Evolutionary conservation across 2,888 invertebrate species (phyloP).

Genomic region (Apodemia duryi): DNA sequence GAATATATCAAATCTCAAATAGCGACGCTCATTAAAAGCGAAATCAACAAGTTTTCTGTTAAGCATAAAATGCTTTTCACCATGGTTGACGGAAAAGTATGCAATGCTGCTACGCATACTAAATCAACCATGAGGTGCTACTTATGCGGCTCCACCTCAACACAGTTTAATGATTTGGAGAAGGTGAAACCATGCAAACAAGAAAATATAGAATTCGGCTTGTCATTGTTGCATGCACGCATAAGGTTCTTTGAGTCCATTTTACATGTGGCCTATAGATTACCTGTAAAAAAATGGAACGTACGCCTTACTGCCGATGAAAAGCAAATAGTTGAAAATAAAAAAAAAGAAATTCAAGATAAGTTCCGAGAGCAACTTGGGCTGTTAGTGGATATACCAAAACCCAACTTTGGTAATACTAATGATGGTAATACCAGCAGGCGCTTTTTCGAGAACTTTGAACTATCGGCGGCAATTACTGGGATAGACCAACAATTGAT

Average conservation of each 20-base stretch:
- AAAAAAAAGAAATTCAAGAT: constrained; percentile 30
- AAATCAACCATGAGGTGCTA: constrained; percentile 40
- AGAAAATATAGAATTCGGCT: constrained; percentile 28
- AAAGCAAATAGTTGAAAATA: constrained; percentile 1
- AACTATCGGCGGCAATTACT: constrained; percentile 35
- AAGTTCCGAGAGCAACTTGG: constrained; percentile 31
- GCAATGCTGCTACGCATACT: constrained; percentile 39
- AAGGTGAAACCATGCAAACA: constrained; percentile 22
- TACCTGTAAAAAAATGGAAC: constrained; percentile 30
- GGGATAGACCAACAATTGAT: constrained; percentile 26
- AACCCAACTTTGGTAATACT: constrained; percentile 36
- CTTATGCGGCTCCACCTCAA: constrained; percentile 39
- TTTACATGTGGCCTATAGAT: constrained; percentile 41
- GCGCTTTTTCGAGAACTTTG: constrained; percentile 33
- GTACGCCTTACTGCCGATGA: constrained; percentile 25
- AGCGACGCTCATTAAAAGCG: neutral
- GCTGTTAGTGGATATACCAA: constrained; percentile 34
- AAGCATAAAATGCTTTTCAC: constrained; percentile 31
- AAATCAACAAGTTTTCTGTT: constrained; percentile 28
- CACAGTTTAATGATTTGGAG: constrained; percentile 38
- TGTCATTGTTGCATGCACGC: constrained; percentile 35
- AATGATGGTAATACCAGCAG: constrained; percentile 40
- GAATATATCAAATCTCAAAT: constrained; percentile 5
- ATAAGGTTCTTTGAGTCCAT: constrained; percentile 38
- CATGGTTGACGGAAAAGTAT: constrained; percentile 41